Evolutionary conservation across 2,888 invertebrate genomes (phyloP), one percentile per base, ranked within the genome.

Genomic region (Polydrusus pterygomalis): DNA sequence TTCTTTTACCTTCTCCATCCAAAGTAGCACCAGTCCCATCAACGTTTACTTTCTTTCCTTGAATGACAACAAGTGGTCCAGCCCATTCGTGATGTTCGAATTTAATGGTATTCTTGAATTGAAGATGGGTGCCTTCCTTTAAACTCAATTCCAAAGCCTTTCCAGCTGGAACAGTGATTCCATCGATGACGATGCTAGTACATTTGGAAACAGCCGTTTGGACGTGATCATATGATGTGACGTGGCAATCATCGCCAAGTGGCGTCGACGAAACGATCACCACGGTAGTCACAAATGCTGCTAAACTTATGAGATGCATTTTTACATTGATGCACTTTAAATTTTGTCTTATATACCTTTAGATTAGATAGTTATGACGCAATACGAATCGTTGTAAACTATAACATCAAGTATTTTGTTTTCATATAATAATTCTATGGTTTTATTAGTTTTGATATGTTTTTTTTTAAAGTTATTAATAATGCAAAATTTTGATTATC

Each of bases 121-220:
- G 73, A 15, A 78, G 25, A 1, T 30, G 62, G 18, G 78, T 30
- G 20, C 78, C 78, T 45, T 25, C 34, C 30, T 75, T 65, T 15
- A 75, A 45, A 18, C n/a, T 70, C 5, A 78, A 18, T 8, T 17
- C 20, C 17, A 78, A 63, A n/a, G 78, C 68, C 11, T 65, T 71
- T n/a, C 49, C 56, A 43, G 76, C 78, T 49, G 78, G 78, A 25
- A 78, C 78, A 15, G 73, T 74, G 13, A 78, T 68, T 25, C 56
- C 71, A 10, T 75, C 25, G 11, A 78, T 43, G 10, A 60, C 45
- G 38, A 76, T 17, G 10, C 63, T 63, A 6, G 56, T 68, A 47
- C 78, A 78, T 67, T 58, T 60, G 6, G 58, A 40, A 0, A 74
- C 71, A 25, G 74, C 78, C 8, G 63, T 15, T 8, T 70, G 70